Evolutionary conservation across 2,888 invertebrate species (phyloP), one percentile per base, ranked within the genome.

Genomic region (Leptinotarsa tumamoca): DNA sequence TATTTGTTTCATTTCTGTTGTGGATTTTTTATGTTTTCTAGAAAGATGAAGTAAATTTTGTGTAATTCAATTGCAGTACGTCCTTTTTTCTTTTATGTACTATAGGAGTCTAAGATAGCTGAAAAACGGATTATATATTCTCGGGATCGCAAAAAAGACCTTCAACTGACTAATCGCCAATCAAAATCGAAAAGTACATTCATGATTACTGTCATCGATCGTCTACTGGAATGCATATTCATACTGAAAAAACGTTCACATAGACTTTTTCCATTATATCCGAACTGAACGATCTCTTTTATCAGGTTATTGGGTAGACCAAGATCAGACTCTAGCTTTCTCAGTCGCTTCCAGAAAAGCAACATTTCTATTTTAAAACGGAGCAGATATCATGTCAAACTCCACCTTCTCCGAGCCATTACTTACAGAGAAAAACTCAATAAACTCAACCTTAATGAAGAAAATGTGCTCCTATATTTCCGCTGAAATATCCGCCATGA

Each of bases 371-470:
- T 71, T 68, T 67, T 71, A 71, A 74, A 23, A 68, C 63, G 43
- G 18, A 51, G 71, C 74, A 71, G 61, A 61, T 49, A 43, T 51
- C 67, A 71, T 67, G 67, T 71, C 21, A 67, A 52, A 63, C 63
- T 43, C 63, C 63, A 63, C 63, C 63, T 43, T 1, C 43, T 54
- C 33, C 33, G 67, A 67, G 15, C 63, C 43, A 27, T 23, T 54
- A 71, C 61, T 49, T 63, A 69, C 61, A 58, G 58, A 70, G 70
- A 61, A 68, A 52, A 68, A 70, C 67, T 49, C 71, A 76, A 73
- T 73, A 76, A 76, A 76, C 68, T 73, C 61, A 33, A 67, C 54
- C 54, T 67, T 56, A 73, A 76, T 56, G 76, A 71, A 70, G 68
- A 71, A 72, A 67, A 73, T 72, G 69, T 67, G 54, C 18, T 68